phyloP scores from a whole-genome alignment of 1,140 invertebrate genomes.

The Scaptomyza pallida region DNA sequence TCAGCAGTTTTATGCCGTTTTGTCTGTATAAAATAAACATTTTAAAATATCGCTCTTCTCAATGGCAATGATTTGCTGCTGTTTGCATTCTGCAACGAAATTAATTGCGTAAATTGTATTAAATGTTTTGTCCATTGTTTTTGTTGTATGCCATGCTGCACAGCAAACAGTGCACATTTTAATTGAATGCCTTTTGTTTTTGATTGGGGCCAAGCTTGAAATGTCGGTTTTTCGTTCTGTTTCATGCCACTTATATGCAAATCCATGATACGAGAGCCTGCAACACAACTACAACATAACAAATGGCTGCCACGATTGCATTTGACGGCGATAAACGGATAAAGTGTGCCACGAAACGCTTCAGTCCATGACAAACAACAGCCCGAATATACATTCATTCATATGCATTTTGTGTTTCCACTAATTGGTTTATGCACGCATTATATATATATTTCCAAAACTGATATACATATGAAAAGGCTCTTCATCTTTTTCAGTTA shows the following conservation, averaged over 20 bases:
- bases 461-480: constrained; percentile 7
- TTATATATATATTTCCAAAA: constrained; percentile 42
- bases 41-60: constrained; percentile 30
- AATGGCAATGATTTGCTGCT: constrained; percentile 50
- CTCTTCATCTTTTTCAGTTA: neutral
- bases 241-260: constrained; percentile 45
- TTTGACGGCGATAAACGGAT: constrained; percentile 59
- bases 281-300: constrained; percentile 12
- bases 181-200: constrained; percentile 81
- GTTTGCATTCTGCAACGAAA: constrained; percentile 61
- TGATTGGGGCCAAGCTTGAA: constrained; percentile 28
- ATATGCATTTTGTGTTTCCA: constrained; percentile 32
- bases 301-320: constrained; percentile 32
- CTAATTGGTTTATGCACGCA: constrained; percentile 71
- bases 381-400: neutral
- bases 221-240: constrained; percentile 46
- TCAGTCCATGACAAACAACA: constrained; percentile 8
- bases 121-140: no score
- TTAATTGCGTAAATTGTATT: constrained; percentile 80
- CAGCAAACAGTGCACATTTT: constrained; percentile 72
- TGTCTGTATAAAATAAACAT: constrained; percentile 27
- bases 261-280: no score
- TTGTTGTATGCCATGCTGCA: constrained; percentile 28
- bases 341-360: constrained; percentile 38
- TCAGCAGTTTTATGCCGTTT: constrained; percentile 54